phyloP scores from a whole-genome alignment of 2,797 vertebrate species.

The Microctenopoma lineatum region DNA sequence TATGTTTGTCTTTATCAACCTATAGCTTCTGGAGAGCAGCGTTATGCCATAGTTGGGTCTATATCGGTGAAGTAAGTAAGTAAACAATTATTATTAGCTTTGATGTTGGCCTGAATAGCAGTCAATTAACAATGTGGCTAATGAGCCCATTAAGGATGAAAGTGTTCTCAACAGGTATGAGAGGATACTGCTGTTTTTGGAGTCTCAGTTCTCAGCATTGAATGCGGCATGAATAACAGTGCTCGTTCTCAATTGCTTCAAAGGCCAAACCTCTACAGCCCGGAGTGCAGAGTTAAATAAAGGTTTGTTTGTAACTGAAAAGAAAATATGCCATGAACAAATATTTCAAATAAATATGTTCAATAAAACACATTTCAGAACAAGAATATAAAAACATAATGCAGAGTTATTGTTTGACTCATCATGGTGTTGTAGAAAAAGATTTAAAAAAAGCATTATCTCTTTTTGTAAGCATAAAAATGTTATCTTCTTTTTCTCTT shows the following conservation, averaged over 20 bases:
- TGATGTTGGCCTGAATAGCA: conserved; percentile 86
- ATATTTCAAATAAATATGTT: conserved; percentile 42
- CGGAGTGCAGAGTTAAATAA: conserved; percentile 79
- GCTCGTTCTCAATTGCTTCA: conserved; percentile 78
- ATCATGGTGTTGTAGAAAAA: neutral
- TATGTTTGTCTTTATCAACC: conserved; percentile 56
- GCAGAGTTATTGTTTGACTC: neutral
- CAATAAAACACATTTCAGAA: conserved; percentile 16
- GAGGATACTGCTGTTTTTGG: conserved; percentile 83
- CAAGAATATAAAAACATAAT: neutral
- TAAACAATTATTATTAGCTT: conserved; percentile 85
- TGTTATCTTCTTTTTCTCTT: conserved; percentile 15
- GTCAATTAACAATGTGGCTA: conserved; percentile 88
- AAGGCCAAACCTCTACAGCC: conserved; percentile 80
- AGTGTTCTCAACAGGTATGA: conserved; percentile 89
- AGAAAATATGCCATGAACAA: conserved; percentile 9
- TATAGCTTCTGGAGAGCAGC: conserved; percentile 65
- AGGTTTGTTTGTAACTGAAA: conserved; percentile 64
- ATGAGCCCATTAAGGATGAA: conserved; percentile 88
- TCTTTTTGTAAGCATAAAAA: conserved; percentile 18
- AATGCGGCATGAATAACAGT: conserved; percentile 81
- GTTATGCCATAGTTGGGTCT: conserved; percentile 69
- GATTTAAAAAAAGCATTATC: conserved; percentile 6
- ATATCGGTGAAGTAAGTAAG: conserved; percentile 77
- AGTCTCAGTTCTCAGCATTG: conserved; percentile 78